Evolutionary conservation across 2,797 vertebrate genomes (phyloP).

Genomic region (Gallinago solitaria): DNA sequence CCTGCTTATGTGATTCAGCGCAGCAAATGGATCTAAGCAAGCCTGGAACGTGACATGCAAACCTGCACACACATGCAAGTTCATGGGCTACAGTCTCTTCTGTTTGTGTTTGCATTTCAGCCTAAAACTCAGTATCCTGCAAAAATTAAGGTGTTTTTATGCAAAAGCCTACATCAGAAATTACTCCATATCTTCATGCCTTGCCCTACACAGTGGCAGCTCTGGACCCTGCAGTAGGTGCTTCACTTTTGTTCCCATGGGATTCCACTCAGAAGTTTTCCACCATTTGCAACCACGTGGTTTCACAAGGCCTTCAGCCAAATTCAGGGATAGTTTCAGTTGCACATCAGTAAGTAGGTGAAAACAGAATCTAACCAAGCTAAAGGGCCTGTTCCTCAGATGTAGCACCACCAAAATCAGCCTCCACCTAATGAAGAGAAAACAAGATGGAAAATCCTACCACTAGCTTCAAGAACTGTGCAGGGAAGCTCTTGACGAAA

Average conservation of each 20-base stretch:
- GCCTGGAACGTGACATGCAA: background rate
- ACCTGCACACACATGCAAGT: background rate
- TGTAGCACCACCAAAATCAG: background rate
- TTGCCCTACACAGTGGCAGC: background rate
- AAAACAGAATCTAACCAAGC: background rate
- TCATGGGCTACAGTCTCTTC: background rate
- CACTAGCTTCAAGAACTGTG: fast-evolving
- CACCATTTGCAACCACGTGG: background rate
- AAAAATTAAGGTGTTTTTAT: background rate
- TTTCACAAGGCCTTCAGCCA: constrained; percentile 24
- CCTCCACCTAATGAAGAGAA: background rate
- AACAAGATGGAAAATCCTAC: background rate
- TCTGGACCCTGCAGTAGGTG: background rate
- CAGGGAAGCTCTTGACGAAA: background rate
- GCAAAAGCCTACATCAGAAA: background rate
- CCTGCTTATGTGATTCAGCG: background rate
- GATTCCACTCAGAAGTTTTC: background rate
- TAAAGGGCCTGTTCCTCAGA: background rate
- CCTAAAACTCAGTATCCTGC: background rate
- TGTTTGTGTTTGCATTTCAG: background rate
- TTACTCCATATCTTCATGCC: background rate
- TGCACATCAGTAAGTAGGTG: background rate
- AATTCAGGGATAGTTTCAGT: background rate
- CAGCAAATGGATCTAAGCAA: background rate
- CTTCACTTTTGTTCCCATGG: background rate